These are phyloP conservation scores for Sylvilagus floridanus DNA, from an alignment of 2,797 vertebrate genomes.

Conservation along the genomic window DNA sequence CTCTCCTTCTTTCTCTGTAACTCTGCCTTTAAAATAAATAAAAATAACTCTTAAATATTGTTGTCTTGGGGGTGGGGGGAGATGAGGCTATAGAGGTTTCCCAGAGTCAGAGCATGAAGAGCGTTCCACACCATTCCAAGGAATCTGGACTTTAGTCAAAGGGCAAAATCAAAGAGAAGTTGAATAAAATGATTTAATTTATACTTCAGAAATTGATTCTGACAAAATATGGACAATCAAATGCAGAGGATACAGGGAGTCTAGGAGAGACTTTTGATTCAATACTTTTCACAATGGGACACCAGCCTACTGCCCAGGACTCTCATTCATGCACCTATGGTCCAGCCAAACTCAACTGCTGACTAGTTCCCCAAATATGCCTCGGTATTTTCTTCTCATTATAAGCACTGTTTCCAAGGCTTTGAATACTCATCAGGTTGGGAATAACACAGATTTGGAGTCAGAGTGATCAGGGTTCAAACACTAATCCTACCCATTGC, in stretches of 20 bases:
- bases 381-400: background rate
- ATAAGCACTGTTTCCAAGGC: background rate
- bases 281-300: background rate
- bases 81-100: background rate
- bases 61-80: background rate
- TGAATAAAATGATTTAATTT: background rate
- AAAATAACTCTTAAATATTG: too few relatives aligned
- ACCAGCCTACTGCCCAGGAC: background rate
- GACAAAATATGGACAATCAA: background rate
- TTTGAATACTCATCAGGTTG: background rate
- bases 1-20: too few relatives aligned
- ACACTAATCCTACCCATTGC: background rate
- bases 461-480: background rate
- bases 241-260: background rate
- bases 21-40: too few relatives aligned
- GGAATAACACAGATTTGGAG: constrained; percentile 5
- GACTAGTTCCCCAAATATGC: background rate
- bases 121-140: background rate
- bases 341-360: background rate
- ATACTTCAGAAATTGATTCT: constrained; percentile 24
- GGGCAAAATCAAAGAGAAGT: background rate
- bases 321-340: background rate
- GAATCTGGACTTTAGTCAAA: constrained; percentile 2
- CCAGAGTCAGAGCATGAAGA: background rate
- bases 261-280: background rate